These are phyloP conservation scores for Chymomyza caudatula DNA, from an alignment of 2,888 invertebrate species.

Conservation along the genomic window DNA sequence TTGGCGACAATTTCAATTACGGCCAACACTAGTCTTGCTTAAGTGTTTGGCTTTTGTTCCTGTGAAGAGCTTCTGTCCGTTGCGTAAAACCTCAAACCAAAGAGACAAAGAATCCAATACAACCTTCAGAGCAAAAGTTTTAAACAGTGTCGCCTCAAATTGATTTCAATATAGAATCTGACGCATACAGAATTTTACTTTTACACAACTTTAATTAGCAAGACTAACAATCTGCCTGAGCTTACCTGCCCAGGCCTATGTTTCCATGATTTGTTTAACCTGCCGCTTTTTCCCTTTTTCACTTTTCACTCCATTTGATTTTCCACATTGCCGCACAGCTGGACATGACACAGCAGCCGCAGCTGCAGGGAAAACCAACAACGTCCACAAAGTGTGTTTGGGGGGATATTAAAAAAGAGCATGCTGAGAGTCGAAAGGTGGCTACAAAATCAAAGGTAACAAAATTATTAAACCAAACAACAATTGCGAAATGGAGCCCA, in stretches of 20 bases:
- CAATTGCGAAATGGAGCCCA: neutral
- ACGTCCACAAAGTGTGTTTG: too few relatives aligned
- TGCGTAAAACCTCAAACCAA: too few relatives aligned
- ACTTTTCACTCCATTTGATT: too few relatives aligned
- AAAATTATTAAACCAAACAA: conserved; percentile 23
- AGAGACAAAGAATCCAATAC: neutral
- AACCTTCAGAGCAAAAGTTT: neutral
- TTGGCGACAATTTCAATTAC: conserved; percentile 8
- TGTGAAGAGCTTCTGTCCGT: too few relatives aligned
- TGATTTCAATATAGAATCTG: conserved; percentile 62
- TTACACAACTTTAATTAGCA: conserved; percentile 59
- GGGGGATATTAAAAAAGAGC: too few relatives aligned
- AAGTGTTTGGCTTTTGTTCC: neutral
- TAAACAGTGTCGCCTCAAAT: conserved; percentile 28
- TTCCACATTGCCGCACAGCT: too few relatives aligned
- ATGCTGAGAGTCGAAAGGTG: too few relatives aligned
- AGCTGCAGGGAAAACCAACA: neutral
- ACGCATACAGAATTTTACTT: conserved; percentile 40
- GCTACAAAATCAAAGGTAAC: conserved; percentile 16
- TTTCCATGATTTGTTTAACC: too few relatives aligned
- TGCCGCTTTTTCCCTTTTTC: too few relatives aligned
- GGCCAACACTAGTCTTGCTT: neutral
- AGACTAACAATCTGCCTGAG: conserved; percentile 47
- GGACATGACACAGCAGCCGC: neutral
- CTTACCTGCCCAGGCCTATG: too few relatives aligned